phyloP scores from a whole-genome alignment of 2,113 vertebrate species.

The Egretta garzetta region DNA sequence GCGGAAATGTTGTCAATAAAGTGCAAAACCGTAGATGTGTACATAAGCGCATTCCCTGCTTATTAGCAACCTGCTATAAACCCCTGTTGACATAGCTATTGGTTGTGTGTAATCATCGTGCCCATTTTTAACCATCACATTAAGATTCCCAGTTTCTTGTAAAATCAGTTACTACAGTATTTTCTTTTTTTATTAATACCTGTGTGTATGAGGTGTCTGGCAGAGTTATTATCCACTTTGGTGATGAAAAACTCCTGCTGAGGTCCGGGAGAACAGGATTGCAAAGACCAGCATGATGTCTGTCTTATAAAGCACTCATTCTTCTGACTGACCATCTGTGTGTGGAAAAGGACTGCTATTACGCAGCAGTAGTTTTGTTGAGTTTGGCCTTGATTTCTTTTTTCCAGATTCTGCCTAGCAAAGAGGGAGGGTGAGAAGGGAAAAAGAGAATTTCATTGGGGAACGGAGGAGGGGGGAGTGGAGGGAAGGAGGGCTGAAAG shows the following conservation, averaged over 20 bases:
- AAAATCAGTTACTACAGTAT: conserved; percentile 26
- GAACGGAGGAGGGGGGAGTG: conserved; percentile 2
- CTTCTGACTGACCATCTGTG: conserved; percentile 69
- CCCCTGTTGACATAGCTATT: conserved; percentile 9
- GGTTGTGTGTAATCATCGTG: background rate
- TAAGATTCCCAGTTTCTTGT: conserved; percentile 46
- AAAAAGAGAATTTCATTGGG: conserved; percentile 50
- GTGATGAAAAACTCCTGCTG: conserved; percentile 72
- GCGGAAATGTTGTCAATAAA: background rate
- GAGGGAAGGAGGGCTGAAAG: conserved; percentile 20
- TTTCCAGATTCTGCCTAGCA: conserved; percentile 63
- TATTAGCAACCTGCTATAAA: conserved; percentile 29
- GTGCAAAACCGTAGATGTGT: background rate
- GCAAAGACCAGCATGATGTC: conserved; percentile 57
- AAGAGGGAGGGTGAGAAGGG: conserved; percentile 8
- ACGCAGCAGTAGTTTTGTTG: conserved; percentile 74
- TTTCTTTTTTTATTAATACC: conserved; percentile 61
- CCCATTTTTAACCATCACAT: background rate
- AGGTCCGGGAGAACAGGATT: conserved; percentile 56
- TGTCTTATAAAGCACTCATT: conserved; percentile 72
- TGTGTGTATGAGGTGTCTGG: conserved; percentile 65
- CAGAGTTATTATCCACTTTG: conserved; percentile 70
- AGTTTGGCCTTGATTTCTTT: conserved; percentile 70
- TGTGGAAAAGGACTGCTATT: conserved; percentile 64
- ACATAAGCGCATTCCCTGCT: background rate